Conservation (phyloP, 37 sponge, comb jelly and placozoan species). For the Halisarca cf. caerulea region DNA sequence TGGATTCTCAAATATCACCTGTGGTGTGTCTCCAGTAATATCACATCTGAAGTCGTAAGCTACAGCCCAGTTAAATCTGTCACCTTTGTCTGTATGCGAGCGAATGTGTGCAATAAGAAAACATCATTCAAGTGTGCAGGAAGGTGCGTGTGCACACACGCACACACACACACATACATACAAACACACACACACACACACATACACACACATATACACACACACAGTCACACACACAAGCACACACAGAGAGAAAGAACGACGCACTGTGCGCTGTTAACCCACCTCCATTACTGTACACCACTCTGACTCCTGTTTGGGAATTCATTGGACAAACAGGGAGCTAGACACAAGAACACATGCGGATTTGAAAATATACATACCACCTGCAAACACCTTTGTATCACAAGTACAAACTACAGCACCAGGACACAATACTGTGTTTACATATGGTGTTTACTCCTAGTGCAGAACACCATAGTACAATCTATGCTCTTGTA, state of each 20-base stretch:
- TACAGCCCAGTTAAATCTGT: slow-evolving; percentile 42
- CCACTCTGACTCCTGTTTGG: slow-evolving; percentile 57
- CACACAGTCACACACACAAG: neutral
- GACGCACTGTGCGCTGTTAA: too few species aligned
- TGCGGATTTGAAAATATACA: neutral
- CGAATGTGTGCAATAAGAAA: neutral
- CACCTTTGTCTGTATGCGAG: neutral
- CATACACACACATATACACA: too few species aligned
- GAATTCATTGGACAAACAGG: slow-evolving; percentile 66
- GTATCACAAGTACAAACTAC: neutral
- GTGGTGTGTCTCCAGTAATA: slow-evolving; percentile 12
- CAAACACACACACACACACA: too few species aligned
- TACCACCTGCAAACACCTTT: neutral
- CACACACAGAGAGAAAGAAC: too few species aligned
- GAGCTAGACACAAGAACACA: slow-evolving; percentile 20
- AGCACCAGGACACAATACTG: too few species aligned
- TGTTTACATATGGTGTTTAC: neutral
- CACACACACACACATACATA: too few species aligned
- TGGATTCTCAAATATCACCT: slow-evolving; percentile 45
- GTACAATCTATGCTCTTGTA: too few species aligned
- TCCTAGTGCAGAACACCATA: too few species aligned
- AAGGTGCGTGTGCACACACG: too few species aligned
- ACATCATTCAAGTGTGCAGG: too few species aligned
- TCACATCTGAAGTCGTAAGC: slow-evolving; percentile 67
- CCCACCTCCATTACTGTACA: slow-evolving; percentile 68